Conservation (phyloP, 2,888 invertebrate species). For the Cantharis nigra region DNA sequence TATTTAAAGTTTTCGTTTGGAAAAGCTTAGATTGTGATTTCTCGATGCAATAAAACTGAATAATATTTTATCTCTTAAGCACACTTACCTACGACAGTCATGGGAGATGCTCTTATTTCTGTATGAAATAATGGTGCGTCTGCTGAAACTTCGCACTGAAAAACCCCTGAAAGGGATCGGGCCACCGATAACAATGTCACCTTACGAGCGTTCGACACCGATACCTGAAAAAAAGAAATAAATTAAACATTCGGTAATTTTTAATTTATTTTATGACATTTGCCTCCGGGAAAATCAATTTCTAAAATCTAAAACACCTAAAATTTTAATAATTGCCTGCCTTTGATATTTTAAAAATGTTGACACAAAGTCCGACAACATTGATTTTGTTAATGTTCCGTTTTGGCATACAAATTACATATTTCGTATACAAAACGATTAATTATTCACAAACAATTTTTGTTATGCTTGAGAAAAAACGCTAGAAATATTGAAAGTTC, state of each 20-base stretch:
- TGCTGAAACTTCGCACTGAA: conserved; percentile 76
- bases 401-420: neutral
- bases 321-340: neutral
- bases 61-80: conserved; percentile 19
- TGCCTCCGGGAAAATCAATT: neutral
- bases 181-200: conserved; percentile 71
- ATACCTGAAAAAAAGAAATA: conserved; percentile 59
- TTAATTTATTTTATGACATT: neutral
- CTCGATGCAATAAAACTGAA: conserved; percentile 12
- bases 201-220: conserved; percentile 69
- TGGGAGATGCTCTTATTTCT: conserved; percentile 63
- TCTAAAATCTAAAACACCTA: neutral
- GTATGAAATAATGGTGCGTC: conserved; percentile 74
- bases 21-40: conserved; percentile 14
- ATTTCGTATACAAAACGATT: neutral
- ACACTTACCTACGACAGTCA: conserved; percentile 71
- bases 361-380: neutral
- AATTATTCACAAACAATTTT: neutral
- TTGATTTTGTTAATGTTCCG: neutral
- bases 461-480: neutral
- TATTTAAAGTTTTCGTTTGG: conserved; percentile 14
- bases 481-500: neutral
- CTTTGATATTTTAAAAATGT: neutral
- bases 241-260: neutral
- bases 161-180: conserved; percentile 68